Evolutionary conservation across 2,113 vertebrate species (phyloP), one percentile per base, ranked within the genome.

Genomic region (Scartelaos histophorus): DNA sequence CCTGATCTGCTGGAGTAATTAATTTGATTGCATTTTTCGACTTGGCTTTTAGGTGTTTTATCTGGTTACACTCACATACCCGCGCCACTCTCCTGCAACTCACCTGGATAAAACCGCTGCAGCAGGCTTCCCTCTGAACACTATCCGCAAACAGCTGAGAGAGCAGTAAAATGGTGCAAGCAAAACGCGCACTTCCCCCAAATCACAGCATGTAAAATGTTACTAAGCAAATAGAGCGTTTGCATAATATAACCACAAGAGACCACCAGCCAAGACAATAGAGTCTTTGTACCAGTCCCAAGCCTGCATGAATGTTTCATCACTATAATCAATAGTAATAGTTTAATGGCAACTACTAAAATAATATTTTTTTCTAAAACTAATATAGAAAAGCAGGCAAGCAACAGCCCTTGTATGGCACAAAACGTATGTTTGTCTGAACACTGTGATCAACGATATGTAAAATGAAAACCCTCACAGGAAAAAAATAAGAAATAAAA

Each of bases 141-240:
- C 78, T 85, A 78, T 53, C 51, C 38, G 56, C 82, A 64, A 89
- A 88, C 76, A 87, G 90, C 91, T 89, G 88, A 92, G 85, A 58
- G 54, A 25, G 86, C 89, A 88, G 72, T 70, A 86, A 90, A 77
- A 77, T 69, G 69, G 85, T 88, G 85, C 85, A 86, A 83, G 79
- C 76, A 80, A 84, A 85, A 80, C 72, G 64, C 19, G 83, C 73
- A 57, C 25, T 17, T 74, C 72, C 68, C 56, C 21, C 7, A 76
- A 85, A 83, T 87, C 74, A 71, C 70, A 65, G 34, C 66, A 74
- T 67, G 61, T 66, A 43, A 80, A 84, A 79, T 62, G 21, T 62
- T 62, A 71, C 21, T 25, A 53, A 62, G 78, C 54, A 76, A 45
- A 24, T 74, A 71, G 45, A 45, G 57, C 69, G 70, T 79, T 61